Evolutionary conservation across 2,888 invertebrate genomes (phyloP), one percentile per base, ranked within the genome.

Genomic region (Nephrotoma flavescens): DNA sequence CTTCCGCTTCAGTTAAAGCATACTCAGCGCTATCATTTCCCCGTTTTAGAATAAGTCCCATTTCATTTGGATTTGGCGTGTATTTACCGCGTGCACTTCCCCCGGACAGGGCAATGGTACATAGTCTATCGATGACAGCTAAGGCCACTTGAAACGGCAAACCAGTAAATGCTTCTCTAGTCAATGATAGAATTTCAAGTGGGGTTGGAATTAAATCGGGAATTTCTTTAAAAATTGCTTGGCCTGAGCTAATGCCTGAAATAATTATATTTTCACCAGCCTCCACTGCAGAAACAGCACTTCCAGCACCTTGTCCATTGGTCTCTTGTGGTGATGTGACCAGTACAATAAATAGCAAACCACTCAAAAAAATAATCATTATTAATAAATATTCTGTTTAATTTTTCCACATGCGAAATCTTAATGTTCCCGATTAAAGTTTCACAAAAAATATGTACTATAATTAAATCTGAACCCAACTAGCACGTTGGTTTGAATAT

Each of bases 161-260:
- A 31, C 83, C 83, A 6, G 6, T 1, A 5, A 83, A 83, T 11
- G 2, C 11, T 83, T 83, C 83, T 19, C 1, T 83, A 31, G 11
- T n/a, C 57, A 57, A 4, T n/a, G 12, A 11, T 6, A 57, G 6
- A 11, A 57, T 57, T 5, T 6, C 12, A 1, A 9, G 87, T 11
- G 88, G 88, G 19, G 88, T 86, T 87, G 89, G 89, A 1, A 89
- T 31, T 57, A 87, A 41, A 86, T 87, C 83, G 31, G 88, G 88
- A 41, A 88, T 41, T 85, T 86, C 86, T 31, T 2, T 86, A 57
- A 57, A 6, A 57, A 57, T 19, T 0, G 15, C 19, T 57, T 11
- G 6, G n/a, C 57, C 57, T 11, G 6, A 11, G 12, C 6, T 9
- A 15, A 19, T 19, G 12, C 15, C 19, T 6, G 57, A 6, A 57